A percentile compares a stretch with the other conserved stretches of the same genome.
These are phyloP conservation scores for Drosophila pachea DNA, from an alignment of 1,140 invertebrate genomes.

Conservation along the genomic window DNA sequence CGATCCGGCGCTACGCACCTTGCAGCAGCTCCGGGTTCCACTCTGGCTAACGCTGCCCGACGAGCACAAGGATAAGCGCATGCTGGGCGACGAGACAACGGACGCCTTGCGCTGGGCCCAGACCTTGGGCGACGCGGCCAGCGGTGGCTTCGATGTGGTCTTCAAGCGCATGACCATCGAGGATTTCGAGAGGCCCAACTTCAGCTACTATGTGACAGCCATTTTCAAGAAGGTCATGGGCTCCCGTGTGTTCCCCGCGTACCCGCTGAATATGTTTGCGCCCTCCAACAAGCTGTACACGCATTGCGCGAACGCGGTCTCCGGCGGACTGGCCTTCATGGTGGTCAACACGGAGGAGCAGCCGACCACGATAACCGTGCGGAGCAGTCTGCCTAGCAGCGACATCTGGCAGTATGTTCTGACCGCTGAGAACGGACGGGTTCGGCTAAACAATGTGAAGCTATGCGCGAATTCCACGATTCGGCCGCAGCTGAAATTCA, in stretches of 20 bases:
- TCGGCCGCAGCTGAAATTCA: slow-evolving; percentile 54
- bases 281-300: slow-evolving; percentile 70
- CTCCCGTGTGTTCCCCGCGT: slow-evolving; percentile 67
- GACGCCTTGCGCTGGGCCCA: slow-evolving; percentile 73
- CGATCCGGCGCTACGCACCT: slow-evolving; percentile 59
- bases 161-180: slow-evolving; percentile 61
- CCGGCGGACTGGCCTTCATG: slow-evolving; percentile 73
- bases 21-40: slow-evolving; percentile 61
- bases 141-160: slow-evolving; percentile 69
- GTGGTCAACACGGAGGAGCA: slow-evolving; percentile 71
- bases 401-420: slow-evolving; percentile 73
- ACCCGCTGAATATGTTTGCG: slow-evolving; percentile 56
- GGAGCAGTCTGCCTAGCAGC: slow-evolving; percentile 50
- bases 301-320: slow-evolving; percentile 70
- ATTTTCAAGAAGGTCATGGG: slow-evolving; percentile 78
- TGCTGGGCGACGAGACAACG: slow-evolving; percentile 55
- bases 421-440: slow-evolving; percentile 46
- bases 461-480: slow-evolving; percentile 59
- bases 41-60: slow-evolving; percentile 70
- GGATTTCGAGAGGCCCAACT: slow-evolving; percentile 64
- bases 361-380: slow-evolving; percentile 55
- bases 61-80: slow-evolving; percentile 40
- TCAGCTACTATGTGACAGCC: slow-evolving; percentile 64
- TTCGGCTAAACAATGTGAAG: slow-evolving; percentile 60
- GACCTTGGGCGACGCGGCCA: slow-evolving; percentile 73